Base-by-base conservation (phyloP, 2,888 invertebrate species). In the Selenia dentaria region DNA sequence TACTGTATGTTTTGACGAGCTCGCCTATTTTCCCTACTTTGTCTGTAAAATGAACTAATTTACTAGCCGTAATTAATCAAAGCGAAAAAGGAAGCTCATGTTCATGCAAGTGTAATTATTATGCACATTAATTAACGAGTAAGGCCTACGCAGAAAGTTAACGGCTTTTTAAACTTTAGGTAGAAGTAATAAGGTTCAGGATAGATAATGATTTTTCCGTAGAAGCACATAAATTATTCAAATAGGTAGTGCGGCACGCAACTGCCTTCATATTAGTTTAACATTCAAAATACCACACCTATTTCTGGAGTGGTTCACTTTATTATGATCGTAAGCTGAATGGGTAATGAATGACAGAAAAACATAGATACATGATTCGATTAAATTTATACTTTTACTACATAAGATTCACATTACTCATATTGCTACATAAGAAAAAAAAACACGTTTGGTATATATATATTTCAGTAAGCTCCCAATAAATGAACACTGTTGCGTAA, bases 91-190 rank as follows among this genome's bases (percentile, higher is more conserved):
- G 88, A 88, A 89, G 88, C 88, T 79, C 81, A 81, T 72, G 83
- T 76, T 74, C 75, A 81, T 83, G 80, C 82, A 81, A 71, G 80
- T 79, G 77, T 86, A 84, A 87, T 90, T 88, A 88, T 85, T 89
- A 88, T 88, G 86, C 86, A 88, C 88, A 89, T 88, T 88, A 87
- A 90, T 90, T 88, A 89, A 82, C 76, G 58, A 69, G 34, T 18
- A 40, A 37, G 32, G 25, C 45, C 41, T 42, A 47, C 33, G 13
- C 32, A 31, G 14, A 20, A 34, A 40, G 25, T 20, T 26, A 11
- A 28, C 10, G 8, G 1, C 0, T 3, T 40, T 35, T 13, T 16
- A 26, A 11, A 32, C 46, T 38, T 45, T 57, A 53, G 32, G 8
- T 26, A 22, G 13, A 32, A 6, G n/a, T 4, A 0, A 42, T 48